Conservation (phyloP, 2,888 invertebrate genomes). For the Lasioglossum marginatum region DNA sequence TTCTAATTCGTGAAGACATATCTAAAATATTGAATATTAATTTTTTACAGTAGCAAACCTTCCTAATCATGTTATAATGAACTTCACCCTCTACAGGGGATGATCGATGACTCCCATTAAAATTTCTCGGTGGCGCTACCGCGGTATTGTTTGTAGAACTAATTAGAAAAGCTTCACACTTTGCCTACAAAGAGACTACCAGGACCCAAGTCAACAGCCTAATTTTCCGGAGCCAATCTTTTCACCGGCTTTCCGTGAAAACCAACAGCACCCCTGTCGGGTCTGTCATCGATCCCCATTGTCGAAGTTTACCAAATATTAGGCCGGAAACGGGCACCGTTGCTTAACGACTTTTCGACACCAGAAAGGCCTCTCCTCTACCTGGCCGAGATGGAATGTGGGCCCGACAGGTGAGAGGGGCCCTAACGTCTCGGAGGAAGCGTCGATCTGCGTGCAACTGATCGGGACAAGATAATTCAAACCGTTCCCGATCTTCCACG, state of each 20-base stretch:
- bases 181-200: neutral
- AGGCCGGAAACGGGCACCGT: conserved; percentile 47
- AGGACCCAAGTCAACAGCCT: neutral
- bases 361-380: conserved; percentile 47
- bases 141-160: neutral
- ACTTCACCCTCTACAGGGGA: neutral
- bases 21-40: too few species aligned
- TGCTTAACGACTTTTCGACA: conserved; percentile 68
- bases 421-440: conserved; percentile 39
- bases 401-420: conserved; percentile 62
- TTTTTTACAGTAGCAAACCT: too few species aligned
- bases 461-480: conserved; percentile 52
- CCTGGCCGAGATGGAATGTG: conserved; percentile 74
- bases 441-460: conserved; percentile 22
- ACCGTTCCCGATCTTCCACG: conserved; percentile 12
- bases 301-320: conserved; percentile 19
- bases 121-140: too few species aligned
- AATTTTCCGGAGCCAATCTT: conserved; percentile 25
- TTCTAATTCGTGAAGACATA: too few species aligned
- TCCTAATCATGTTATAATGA: neutral
- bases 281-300: conserved; percentile 52
- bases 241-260: conserved; percentile 31
- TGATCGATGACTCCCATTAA: neutral
- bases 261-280: conserved; percentile 1
- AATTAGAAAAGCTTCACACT: conserved; percentile 3